Evolutionary conservation across 1,140 invertebrate species (phyloP).

Genomic region (Globodera rostochiensis): DNA sequence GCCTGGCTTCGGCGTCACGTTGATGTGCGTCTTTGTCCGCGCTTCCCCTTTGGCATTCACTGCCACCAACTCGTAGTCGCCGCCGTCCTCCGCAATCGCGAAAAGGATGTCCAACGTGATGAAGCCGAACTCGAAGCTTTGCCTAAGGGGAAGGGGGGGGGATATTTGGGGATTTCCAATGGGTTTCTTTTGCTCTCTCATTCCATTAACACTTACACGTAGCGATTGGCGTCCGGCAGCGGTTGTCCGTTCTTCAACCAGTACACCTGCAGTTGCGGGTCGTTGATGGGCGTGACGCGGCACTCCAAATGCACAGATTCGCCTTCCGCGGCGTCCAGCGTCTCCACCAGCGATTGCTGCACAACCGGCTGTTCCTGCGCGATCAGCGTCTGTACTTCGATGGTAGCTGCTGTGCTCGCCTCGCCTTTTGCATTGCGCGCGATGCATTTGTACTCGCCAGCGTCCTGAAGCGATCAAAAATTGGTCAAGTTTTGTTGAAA

Average conservation of each 20-base stretch:
- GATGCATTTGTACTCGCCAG: conserved; percentile 81
- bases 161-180: no score
- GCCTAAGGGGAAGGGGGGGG: conserved; percentile 38
- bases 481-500: not conserved
- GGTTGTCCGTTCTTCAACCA: conserved; percentile 80
- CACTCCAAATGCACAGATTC: conserved; percentile 93
- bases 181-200: not conserved
- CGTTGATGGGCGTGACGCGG: conserved; percentile 90
- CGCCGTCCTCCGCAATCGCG: conserved; percentile 62
- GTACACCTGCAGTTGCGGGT: conserved; percentile 89
- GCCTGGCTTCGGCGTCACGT: conserved; percentile 48
- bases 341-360: conserved; percentile 73
- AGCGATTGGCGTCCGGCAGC: conserved; percentile 57
- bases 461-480: conserved; percentile 73
- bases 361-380: conserved; percentile 55
- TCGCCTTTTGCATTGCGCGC: conserved; percentile 70
- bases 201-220: not conserved
- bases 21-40: conserved; percentile 50
- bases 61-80: conserved; percentile 60
- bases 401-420: conserved; percentile 53
- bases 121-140: conserved; percentile 62
- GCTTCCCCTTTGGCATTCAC: conserved; percentile 61
- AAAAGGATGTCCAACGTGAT: conserved; percentile 63
- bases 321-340: conserved; percentile 83
- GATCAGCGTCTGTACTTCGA: conserved; percentile 57